These are phyloP conservation scores for Myripristis murdjan DNA, from an alignment of 2,797 vertebrate genomes.

Conservation along the genomic window DNA sequence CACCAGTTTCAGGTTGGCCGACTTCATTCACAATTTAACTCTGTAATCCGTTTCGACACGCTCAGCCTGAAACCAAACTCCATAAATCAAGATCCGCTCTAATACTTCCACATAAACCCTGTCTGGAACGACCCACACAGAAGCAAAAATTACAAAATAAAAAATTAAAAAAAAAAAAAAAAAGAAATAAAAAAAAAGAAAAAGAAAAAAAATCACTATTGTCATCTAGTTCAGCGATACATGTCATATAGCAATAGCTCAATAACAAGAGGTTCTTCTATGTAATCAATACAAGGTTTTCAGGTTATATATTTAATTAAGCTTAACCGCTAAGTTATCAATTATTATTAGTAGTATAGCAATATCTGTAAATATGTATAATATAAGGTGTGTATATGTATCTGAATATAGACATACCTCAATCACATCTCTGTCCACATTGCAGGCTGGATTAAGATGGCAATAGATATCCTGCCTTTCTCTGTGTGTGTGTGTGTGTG, in stretches of 20 bases:
- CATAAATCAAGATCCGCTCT: slow-evolving; percentile 18
- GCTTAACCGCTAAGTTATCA: slow-evolving; percentile 90
- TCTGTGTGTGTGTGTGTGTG: slow-evolving; percentile 41
- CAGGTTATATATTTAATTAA: slow-evolving; percentile 90
- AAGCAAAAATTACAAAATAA: slow-evolving; percentile 76
- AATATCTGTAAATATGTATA: slow-evolving; percentile 86
- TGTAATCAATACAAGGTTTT: slow-evolving; percentile 88
- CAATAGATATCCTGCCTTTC: slow-evolving; percentile 66
- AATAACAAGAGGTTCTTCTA: slow-evolving; percentile 87
- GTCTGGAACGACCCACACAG: slow-evolving; percentile 84
- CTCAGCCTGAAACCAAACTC: not conserved
- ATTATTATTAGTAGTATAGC: slow-evolving; percentile 89
- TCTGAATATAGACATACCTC: slow-evolving; percentile 80
- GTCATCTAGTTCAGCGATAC: slow-evolving; percentile 88
- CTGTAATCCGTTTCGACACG: not conserved
- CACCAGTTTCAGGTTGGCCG: not conserved
- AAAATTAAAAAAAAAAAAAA: slow-evolving; percentile 40
- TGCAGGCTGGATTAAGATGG: slow-evolving; percentile 78
- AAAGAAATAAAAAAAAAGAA: slow-evolving; percentile 45
- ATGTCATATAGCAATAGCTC: slow-evolving; percentile 88
- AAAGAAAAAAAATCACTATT: slow-evolving; percentile 76
- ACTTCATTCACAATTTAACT: not conserved
- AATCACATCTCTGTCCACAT: slow-evolving; percentile 68
- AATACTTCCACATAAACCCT: slow-evolving; percentile 23
- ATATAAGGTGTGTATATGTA: slow-evolving; percentile 76